These are phyloP conservation scores for Rhinolophus sinicus DNA, from an alignment of 2,113 vertebrate genomes.

Conservation along the genomic window DNA sequence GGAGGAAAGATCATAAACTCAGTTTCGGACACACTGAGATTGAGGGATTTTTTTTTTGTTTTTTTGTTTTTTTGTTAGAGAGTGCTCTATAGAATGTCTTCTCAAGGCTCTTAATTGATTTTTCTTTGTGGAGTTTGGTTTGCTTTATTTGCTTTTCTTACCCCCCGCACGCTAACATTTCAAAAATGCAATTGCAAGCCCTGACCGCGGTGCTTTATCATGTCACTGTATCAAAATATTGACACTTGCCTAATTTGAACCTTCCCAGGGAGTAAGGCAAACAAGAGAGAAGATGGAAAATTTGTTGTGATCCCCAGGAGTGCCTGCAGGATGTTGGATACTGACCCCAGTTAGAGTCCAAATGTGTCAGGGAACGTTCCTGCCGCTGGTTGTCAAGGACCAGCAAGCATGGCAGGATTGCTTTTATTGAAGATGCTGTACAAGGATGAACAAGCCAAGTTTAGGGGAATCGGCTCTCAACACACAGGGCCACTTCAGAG, in stretches of 20 bases:
- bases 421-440: constrained; percentile 25
- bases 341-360: constrained; percentile 69
- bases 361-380: constrained; percentile 78
- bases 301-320: constrained; percentile 37
- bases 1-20: neutral
- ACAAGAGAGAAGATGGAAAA: constrained; percentile 77
- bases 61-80: constrained; percentile 3
- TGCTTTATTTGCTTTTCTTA: constrained; percentile 51
- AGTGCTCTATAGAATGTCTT: neutral
- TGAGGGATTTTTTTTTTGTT: neutral
- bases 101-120: neutral
- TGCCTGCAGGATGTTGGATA: constrained; percentile 76
- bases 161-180: neutral
- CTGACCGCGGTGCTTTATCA: constrained; percentile 45
- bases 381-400: constrained; percentile 56
- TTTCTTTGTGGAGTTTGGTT: neutral
- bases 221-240: constrained; percentile 77
- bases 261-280: constrained; percentile 76
- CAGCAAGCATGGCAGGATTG: neutral
- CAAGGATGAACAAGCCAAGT: neutral
- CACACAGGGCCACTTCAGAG: neutral
- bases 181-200: constrained; percentile 68
- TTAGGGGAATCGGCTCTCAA: neutral
- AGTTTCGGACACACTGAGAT: neutral
- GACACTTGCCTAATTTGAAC: constrained; percentile 68